Conservation (phyloP, 35 echinoderm and acorn worm species). For the Diadema setosum region DNA sequence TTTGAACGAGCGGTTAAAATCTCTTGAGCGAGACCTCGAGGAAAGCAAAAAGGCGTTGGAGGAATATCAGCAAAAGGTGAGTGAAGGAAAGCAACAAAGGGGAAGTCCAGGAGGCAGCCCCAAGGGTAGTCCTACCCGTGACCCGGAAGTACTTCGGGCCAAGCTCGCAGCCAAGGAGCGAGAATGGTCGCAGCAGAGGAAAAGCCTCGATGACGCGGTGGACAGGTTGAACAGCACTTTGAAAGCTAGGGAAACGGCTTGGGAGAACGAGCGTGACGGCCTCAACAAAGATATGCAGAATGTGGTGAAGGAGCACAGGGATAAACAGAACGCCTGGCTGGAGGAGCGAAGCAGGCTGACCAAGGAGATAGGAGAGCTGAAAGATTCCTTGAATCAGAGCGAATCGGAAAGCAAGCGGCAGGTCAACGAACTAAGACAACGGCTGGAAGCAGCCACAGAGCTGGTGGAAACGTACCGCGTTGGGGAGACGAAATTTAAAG, state of each 20-base stretch:
- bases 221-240: slow-evolving; percentile 56
- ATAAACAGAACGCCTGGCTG: slow-evolving; percentile 80
- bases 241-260: slow-evolving; percentile 51
- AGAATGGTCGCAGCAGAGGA: slow-evolving; percentile 37
- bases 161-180: slow-evolving; percentile 38
- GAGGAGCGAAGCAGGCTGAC: slow-evolving; percentile 34
- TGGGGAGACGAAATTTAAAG: slow-evolving; percentile 81
- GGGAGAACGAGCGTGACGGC: slow-evolving; percentile 70
- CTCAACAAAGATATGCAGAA: slow-evolving; percentile 56
- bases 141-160: slow-evolving; percentile 2
- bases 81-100: slow-evolving; percentile 16
- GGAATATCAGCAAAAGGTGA: slow-evolving; percentile 18
- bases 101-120: slow-evolving; percentile 34
- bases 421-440: slow-evolving; percentile 31
- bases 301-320: slow-evolving; percentile 13
- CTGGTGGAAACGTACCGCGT: slow-evolving; percentile 73
- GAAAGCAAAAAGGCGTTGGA: background rate
- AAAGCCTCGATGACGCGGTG: slow-evolving; percentile 33
- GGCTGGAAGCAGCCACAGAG: slow-evolving; percentile 85
- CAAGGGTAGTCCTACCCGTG: background rate
- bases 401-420: slow-evolving; percentile 28
- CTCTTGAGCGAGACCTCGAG: background rate
- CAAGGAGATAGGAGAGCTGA: slow-evolving; percentile 63
- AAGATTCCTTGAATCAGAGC: slow-evolving; percentile 38
- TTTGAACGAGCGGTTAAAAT: slow-evolving; percentile 30